These are phyloP conservation scores for Branchipolynoe longqiensis DNA, from an alignment of 2,888 invertebrate species.

Conservation along the genomic window DNA sequence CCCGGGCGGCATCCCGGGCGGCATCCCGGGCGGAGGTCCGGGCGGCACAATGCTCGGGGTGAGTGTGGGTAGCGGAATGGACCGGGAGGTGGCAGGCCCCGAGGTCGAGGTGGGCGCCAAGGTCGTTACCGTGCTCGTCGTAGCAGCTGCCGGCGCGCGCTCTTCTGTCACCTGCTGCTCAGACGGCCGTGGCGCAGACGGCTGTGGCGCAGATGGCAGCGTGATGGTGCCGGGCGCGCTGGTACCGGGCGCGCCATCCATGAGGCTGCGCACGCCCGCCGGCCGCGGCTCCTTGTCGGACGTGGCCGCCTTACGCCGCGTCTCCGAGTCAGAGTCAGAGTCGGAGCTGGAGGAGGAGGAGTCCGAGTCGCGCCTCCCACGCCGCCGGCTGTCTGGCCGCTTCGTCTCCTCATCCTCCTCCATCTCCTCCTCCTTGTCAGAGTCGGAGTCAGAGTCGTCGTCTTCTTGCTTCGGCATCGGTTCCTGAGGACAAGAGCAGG, in stretches of 20 bases:
- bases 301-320: neutral
- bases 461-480: slow-evolving; percentile 58
- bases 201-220: no score
- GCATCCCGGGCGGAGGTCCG: slow-evolving; percentile 73
- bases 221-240: neutral
- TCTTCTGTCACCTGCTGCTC: slow-evolving; percentile 27
- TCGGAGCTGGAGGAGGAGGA: slow-evolving; percentile 29
- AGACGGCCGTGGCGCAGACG: neutral
- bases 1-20: slow-evolving; percentile 71
- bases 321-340: slow-evolving; percentile 48
- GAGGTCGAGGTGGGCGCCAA: slow-evolving; percentile 16
- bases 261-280: slow-evolving; percentile 24
- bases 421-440: slow-evolving; percentile 63
- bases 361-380: neutral
- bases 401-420: slow-evolving; percentile 60
- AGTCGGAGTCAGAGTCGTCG: slow-evolving; percentile 65
- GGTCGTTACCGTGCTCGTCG: no score
- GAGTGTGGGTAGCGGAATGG: neutral
- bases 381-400: neutral
- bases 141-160: neutral
- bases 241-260: neutral
- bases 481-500: slow-evolving; percentile 61
- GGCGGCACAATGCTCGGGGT: slow-evolving; percentile 72
- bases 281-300: neutral
- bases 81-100: neutral